A percentile compares a stretch with the other conserved stretches of the same genome.
Evolutionary conservation across 2,888 invertebrate species (phyloP).

Genomic region (Melanostoma mellinum): DNA sequence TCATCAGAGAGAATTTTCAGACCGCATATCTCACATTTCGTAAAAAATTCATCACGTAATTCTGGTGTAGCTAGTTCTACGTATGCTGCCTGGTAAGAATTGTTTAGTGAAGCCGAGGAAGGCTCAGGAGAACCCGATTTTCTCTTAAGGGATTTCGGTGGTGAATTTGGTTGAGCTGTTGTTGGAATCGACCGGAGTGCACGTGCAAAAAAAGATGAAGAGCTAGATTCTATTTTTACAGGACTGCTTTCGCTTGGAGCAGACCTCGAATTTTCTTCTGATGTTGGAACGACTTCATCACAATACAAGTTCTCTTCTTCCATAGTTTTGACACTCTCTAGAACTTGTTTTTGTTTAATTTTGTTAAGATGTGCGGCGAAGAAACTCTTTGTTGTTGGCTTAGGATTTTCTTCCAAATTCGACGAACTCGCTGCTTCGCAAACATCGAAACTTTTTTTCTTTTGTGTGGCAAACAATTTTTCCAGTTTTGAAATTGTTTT

Average conservation of each 20-base stretch:
- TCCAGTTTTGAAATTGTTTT: background rate
- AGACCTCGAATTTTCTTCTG: conserved; percentile 23
- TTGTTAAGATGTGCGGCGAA: conserved; percentile 74
- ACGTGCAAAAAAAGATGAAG: conserved; percentile 34
- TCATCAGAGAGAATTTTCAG: conserved; percentile 84
- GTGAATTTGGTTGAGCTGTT: background rate
- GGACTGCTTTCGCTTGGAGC: background rate
- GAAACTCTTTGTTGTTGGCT: conserved; percentile 74
- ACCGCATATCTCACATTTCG: conserved; percentile 86
- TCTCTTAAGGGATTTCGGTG: conserved; percentile 21
- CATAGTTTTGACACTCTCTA: background rate
- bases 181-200: background rate
- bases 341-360: conserved; percentile 73
- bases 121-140: conserved; percentile 29
- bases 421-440: background rate
- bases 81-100: conserved; percentile 75
- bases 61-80: conserved; percentile 78
- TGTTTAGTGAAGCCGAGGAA: background rate
- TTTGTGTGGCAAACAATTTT: background rate
- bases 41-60: conserved; percentile 74
- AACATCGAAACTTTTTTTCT: background rate
- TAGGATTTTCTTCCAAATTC: background rate
- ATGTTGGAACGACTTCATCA: conserved; percentile 30
- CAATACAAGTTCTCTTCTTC: conserved; percentile 32
- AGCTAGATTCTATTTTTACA: background rate